A percentile compares a stretch with the other conserved stretches of the same genome.
Conservation (phyloP, 1,140 invertebrate genomes). For the Lepidurus apus region DNA sequence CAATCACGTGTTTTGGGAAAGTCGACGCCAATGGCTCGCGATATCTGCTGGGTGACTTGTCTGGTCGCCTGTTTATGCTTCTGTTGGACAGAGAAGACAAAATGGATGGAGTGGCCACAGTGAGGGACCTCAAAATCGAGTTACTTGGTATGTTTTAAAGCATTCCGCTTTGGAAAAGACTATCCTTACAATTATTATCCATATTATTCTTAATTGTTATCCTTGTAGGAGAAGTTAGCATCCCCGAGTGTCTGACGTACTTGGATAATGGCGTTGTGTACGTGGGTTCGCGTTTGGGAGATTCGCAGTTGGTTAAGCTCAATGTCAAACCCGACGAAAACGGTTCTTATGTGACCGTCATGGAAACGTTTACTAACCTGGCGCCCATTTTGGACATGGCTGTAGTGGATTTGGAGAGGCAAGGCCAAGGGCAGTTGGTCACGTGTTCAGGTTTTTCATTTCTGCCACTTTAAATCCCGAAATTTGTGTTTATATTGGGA, state of each 20-base stretch:
- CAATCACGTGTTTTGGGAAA: conserved; percentile 90
- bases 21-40: conserved; percentile 86
- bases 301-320: conserved; percentile 91
- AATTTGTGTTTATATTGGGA: neutral
- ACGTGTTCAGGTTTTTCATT: conserved; percentile 79
- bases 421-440: conserved; percentile 96
- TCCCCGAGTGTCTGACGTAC: conserved; percentile 98
- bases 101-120: conserved; percentile 64
- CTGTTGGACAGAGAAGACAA: conserved; percentile 79
- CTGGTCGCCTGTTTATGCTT: conserved; percentile 94
- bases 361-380: conserved; percentile 95
- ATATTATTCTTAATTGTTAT: conserved; percentile 32
- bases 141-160: conserved; percentile 58
- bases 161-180: conserved; percentile 40
- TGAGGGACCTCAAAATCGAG: conserved; percentile 91
- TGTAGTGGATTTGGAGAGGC: conserved; percentile 85
- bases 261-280: conserved; percentile 97
- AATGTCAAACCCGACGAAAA: conserved; percentile 76
- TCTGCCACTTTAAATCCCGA: conserved; percentile 41
- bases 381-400: conserved; percentile 98
- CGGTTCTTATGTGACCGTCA: conserved; percentile 83
- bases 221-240: conserved; percentile 74
- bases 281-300: conserved; percentile 91
- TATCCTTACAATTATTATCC: conserved; percentile 21
- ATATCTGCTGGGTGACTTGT: conserved; percentile 91